Percentiles rank a stretch among this genome's conserved stretches.
phyloP scores from a whole-genome alignment of 2,797 vertebrate genomes.

The Sternotherus odoratus region DNA sequence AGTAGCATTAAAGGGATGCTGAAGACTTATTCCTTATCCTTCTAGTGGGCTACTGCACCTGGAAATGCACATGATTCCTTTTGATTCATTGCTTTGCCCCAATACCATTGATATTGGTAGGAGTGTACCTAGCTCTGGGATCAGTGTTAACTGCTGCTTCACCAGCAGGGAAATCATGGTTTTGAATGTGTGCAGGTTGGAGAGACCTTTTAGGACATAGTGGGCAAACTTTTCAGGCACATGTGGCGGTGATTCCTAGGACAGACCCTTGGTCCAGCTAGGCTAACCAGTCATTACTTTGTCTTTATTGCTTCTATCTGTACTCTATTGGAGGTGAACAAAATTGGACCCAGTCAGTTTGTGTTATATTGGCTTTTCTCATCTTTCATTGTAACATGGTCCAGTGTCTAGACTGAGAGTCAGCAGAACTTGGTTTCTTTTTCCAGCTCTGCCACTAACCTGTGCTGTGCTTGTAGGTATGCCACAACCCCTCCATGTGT shows the following conservation, averaged over 20 bases:
- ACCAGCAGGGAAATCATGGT: neutral
- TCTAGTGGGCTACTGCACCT: neutral
- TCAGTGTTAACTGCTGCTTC: conserved; percentile 8
- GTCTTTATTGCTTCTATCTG: neutral
- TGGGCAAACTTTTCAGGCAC: neutral
- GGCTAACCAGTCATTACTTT: neutral
- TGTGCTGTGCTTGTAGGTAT: neutral
- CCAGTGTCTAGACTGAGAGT: fast-evolving
- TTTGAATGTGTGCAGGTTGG: fast-evolving
- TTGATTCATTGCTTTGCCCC: neutral
- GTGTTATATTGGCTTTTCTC: neutral
- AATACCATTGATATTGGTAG: neutral
- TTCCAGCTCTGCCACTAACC: neutral
- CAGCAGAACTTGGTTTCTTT: neutral
- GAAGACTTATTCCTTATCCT: neutral
- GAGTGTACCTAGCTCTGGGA: neutral
- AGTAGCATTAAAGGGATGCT: neutral
- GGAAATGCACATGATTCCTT: fast-evolving
- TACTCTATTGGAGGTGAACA: neutral
- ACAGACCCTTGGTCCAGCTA: neutral
- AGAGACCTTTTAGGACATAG: fast-evolving
- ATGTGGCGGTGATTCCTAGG: neutral
- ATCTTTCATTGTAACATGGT: neutral
- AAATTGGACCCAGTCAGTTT: neutral
- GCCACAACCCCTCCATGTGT: neutral